phyloP scores from a whole-genome alignment of 2,113 vertebrate genomes.

The Tachysurus fulvidraco region DNA sequence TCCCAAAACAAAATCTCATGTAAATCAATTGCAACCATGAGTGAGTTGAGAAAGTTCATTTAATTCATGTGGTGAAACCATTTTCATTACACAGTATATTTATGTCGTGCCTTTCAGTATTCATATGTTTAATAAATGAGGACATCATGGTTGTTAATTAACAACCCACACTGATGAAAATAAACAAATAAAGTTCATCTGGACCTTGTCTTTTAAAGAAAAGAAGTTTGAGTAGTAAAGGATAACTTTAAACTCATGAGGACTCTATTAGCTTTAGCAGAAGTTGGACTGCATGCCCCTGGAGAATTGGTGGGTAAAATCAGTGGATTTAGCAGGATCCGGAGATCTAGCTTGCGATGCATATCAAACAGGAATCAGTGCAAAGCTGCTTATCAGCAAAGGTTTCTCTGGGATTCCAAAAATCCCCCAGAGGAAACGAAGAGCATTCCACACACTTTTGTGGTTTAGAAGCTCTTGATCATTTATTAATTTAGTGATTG shows the following conservation, averaged over 20 bases:
- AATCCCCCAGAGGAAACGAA: constrained; percentile 35
- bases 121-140: constrained; percentile 44
- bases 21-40: constrained; percentile 4
- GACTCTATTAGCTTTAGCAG: constrained; percentile 71
- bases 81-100: constrained; percentile 45
- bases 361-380: constrained; percentile 69
- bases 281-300: constrained; percentile 58
- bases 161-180: background rate
- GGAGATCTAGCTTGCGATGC: constrained; percentile 60
- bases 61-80: constrained; percentile 28
- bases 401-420: constrained; percentile 47
- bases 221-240: constrained; percentile 68
- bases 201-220: constrained; percentile 65
- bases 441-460: constrained; percentile 26
- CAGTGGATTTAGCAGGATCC: constrained; percentile 72
- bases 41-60: constrained; percentile 32
- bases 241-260: constrained; percentile 68
- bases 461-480: constrained; percentile 31
- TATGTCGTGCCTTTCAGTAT: constrained; percentile 45
- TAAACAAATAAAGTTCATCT: constrained; percentile 46
- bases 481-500: constrained; percentile 22
- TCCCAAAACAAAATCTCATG: constrained; percentile 34
- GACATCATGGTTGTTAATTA: constrained; percentile 12
- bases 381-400: constrained; percentile 47
- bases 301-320: constrained; percentile 69